A percentile compares a stretch with the other conserved stretches of the same genome.
Conservation (phyloP, 2,888 invertebrate species). For the Pharmacophagus antenor region DNA sequence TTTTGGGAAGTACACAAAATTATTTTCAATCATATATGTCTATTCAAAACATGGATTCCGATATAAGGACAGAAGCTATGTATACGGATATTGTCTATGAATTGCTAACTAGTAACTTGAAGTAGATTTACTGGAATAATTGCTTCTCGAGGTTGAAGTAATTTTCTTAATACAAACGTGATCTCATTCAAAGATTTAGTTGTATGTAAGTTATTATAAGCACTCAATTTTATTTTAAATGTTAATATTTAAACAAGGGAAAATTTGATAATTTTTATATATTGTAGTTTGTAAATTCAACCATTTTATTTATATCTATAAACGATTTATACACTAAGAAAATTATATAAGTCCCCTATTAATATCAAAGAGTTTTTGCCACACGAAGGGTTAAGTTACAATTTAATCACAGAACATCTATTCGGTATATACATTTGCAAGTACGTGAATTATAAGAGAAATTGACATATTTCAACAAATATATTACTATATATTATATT, state of each 20-base stretch:
- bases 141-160: conserved; percentile 58
- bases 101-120: conserved; percentile 11
- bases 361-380: no score
- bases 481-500: no score
- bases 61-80: conserved; percentile 8
- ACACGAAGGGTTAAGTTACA: no score
- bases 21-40: not conserved
- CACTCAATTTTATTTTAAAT: conserved; percentile 28
- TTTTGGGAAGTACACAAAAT: not conserved
- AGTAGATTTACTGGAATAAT: conserved; percentile 57
- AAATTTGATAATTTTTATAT: no score
- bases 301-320: not conserved
- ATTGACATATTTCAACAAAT: no score
- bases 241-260: conserved; percentile 15
- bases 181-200: conserved; percentile 49
- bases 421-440: no score
- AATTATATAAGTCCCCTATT: no score
- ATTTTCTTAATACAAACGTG: conserved; percentile 56
- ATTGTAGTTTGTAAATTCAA: not conserved
- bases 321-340: no score
- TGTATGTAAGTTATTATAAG: conserved; percentile 26
- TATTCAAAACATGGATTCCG: not conserved
- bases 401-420: no score
- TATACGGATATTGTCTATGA: conserved; percentile 21
- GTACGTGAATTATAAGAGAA: no score